phyloP scores from a whole-genome alignment of 2,797 vertebrate genomes.

The Tapera naevia region DNA sequence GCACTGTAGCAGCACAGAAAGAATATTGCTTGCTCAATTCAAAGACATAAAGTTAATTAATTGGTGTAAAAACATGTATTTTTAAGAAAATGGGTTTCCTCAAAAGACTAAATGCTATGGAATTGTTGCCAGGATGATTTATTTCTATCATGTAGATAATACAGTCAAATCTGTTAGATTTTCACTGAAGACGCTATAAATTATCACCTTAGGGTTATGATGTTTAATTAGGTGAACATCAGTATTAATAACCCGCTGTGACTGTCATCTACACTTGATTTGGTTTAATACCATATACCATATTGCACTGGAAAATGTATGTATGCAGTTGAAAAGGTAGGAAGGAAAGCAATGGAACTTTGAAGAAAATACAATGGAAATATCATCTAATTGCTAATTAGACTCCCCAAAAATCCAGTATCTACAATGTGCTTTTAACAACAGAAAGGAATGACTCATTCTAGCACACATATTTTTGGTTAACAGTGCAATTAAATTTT shows the following conservation, averaged over 20 bases:
- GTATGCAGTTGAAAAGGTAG: background rate
- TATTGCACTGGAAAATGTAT: slow-evolving; percentile 3
- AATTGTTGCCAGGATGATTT: slow-evolving; percentile 17
- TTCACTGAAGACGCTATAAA: slow-evolving; percentile 2
- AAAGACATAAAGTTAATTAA: slow-evolving; percentile 4
- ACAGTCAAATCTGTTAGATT: background rate
- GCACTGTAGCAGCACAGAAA: background rate
- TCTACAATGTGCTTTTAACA: slow-evolving; percentile 24
- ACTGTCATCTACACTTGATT: slow-evolving; percentile 18
- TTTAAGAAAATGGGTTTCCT: background rate
- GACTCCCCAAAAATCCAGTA: slow-evolving; percentile 22
- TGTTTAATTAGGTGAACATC: slow-evolving; percentile 56
- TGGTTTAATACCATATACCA: background rate
- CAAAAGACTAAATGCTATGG: background rate
- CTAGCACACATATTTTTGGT: slow-evolving; percentile 22
- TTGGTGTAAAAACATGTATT: background rate
- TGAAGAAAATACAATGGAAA: slow-evolving; percentile 57
- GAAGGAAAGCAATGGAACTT: slow-evolving; percentile 21
- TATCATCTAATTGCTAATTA: slow-evolving; percentile 59
- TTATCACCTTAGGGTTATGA: background rate
- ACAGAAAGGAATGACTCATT: slow-evolving; percentile 46
- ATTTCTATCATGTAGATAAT: slow-evolving; percentile 15
- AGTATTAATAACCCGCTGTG: slow-evolving; percentile 53
- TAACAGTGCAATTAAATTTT: slow-evolving; percentile 65
- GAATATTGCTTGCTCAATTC: background rate